Base-by-base conservation (phyloP, 37 sponge, comb jelly and placozoan species). In the Aplysina aerophoba region DNA sequence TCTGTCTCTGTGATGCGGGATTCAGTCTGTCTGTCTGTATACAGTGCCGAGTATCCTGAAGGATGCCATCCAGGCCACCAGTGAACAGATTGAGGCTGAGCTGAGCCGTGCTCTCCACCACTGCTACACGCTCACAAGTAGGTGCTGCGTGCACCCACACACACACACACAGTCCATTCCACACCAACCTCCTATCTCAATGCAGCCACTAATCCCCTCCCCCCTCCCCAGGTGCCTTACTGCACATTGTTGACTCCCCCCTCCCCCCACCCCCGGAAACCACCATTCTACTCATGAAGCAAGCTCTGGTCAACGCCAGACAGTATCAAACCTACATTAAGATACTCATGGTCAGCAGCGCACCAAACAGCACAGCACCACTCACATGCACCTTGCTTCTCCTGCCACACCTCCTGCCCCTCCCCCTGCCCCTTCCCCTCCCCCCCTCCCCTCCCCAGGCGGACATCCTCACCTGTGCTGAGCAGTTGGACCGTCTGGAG, bases 261-360 rank as follows among this genome's bases (percentile, higher is more conserved):
- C 87, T 79, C 56, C 86, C 89, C 16, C 59, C 83, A 62, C 31
- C 82, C 27, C 83, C 83, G 21, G 65, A 20, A 27, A 55, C 79
- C 33, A 22, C 88, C 17, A 55, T 90, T 35, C 5, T 25, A 25
- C 54, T 35, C 19, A 90, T 99, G 81, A 92, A 93, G 62, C 83
- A 99, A 39, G 69, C 84, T 15, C 85, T 93, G 59, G 90, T 95
- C 71, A 97, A 99, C 82, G 87, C 87, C 57, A 79, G 99, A 71
- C 99, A 99, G 69, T 90, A 93, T 62, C 91, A 99, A 73, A 73
- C 90, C 3, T 95, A 90, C 87, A 79, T 99, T 38, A 90, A 93
- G 90, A 88, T 97, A 17, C 83, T 97, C 4, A 92, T 92, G 92
- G 93, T 93, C 72, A 67, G 86, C 21, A 0, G 19, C 39, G 36